A percentile compares a stretch with the other conserved stretches of the same genome.
phyloP scores from a whole-genome alignment of 2,888 invertebrate species.

The Lasioglossum pauxillum region DNA sequence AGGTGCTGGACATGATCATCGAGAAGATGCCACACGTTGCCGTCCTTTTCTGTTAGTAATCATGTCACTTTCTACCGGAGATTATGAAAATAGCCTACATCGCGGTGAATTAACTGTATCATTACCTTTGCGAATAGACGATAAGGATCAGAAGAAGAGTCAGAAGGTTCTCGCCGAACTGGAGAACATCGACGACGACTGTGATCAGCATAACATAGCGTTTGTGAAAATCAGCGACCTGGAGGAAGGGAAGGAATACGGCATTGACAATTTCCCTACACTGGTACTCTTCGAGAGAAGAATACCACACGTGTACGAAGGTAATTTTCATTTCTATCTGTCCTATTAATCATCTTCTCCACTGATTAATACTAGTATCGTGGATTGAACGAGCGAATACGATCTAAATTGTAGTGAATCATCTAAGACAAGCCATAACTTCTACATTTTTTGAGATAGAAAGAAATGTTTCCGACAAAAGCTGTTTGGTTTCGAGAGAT shows the following conservation, averaged over 20 bases:
- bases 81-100: neutral
- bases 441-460: too few relatives aligned
- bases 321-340: constrained; percentile 68
- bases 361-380: too few relatives aligned
- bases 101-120: neutral
- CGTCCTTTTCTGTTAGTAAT: constrained; percentile 94
- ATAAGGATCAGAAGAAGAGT: constrained; percentile 95
- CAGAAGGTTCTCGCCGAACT: constrained; percentile 93
- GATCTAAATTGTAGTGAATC: too few relatives aligned
- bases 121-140: constrained; percentile 87
- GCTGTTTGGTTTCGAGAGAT: too few relatives aligned
- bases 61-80: neutral
- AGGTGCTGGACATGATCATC: constrained; percentile 96
- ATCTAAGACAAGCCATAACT: too few relatives aligned
- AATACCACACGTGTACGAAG: constrained; percentile 88
- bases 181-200: constrained; percentile 97
- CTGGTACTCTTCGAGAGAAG: constrained; percentile 90
- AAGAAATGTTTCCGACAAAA: too few relatives aligned
- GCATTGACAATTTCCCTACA: constrained; percentile 93
- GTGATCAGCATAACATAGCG: constrained; percentile 95
- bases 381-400: neutral
- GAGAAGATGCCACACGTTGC: constrained; percentile 95
- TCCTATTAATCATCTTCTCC: neutral
- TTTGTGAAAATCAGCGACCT: constrained; percentile 96
- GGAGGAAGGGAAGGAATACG: constrained; percentile 95